phyloP scores from a whole-genome alignment of 2,113 vertebrate species.

The Prunella fulvescens region DNA sequence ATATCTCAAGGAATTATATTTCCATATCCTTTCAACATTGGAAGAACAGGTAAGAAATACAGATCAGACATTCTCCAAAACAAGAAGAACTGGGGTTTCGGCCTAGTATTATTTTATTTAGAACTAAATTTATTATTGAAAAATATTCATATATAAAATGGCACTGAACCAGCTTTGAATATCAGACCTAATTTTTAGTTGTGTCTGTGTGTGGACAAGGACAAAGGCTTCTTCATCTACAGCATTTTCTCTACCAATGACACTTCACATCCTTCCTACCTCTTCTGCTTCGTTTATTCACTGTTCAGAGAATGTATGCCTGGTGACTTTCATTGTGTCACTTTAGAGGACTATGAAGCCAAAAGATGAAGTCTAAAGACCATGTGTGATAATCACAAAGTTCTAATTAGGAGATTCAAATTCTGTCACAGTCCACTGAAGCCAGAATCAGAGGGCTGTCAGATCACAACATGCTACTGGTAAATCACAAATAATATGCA shows the following conservation, averaged over 20 bases:
- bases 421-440: neutral
- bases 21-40: neutral
- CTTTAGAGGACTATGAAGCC: neutral
- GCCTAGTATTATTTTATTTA: neutral
- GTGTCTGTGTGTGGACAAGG: neutral
- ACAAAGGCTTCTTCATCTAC: neutral
- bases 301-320: neutral
- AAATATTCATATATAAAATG: neutral
- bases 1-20: neutral
- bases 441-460: neutral
- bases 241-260: neutral
- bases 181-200: neutral
- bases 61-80: neutral
- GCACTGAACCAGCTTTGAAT: neutral
- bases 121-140: neutral
- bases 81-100: neutral
- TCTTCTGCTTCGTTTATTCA: neutral
- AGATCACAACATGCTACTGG: neutral
- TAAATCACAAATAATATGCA: neutral
- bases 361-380: neutral
- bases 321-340: fast-evolving
- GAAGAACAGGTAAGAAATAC: neutral
- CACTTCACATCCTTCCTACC: neutral
- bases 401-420: neutral
- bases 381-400: neutral